Percentiles rank a stretch among this genome's conserved stretches.
Evolutionary conservation across 2,888 invertebrate genomes (phyloP).

Genomic region (Leistus spinibarbis): DNA sequence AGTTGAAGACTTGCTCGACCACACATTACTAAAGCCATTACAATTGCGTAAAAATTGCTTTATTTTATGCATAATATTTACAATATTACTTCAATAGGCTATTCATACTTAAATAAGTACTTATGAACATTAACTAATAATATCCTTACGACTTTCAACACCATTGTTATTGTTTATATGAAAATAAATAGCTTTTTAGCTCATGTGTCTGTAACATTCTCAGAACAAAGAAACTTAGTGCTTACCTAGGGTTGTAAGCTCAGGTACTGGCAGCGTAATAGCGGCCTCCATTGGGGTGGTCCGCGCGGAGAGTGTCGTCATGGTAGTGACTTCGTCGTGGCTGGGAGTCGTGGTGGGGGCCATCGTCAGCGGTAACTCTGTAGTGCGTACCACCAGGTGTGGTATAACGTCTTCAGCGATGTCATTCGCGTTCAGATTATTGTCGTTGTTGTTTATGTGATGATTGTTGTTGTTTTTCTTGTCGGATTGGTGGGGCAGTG

Average conservation of each 20-base stretch:
- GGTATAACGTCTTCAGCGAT: constrained; percentile 58
- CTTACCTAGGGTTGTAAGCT: constrained; percentile 43
- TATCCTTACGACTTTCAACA: too few species aligned
- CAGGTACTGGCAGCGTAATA: constrained; percentile 50
- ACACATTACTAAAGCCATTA: too few species aligned
- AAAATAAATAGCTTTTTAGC: too few species aligned
- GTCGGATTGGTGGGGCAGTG: background rate
- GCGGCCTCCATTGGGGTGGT: constrained; percentile 60
- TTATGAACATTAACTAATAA: too few species aligned
- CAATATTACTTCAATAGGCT: constrained; percentile 4
- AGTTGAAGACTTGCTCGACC: too few species aligned
- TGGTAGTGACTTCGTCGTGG: constrained; percentile 43
- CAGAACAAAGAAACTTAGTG: background rate
- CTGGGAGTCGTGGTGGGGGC: constrained; percentile 37
- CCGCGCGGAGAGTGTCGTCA: constrained; percentile 54
- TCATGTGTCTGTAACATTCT: background rate
- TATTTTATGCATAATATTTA: too few species aligned
- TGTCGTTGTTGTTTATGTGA: constrained; percentile 45
- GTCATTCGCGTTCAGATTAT: constrained; percentile 42
- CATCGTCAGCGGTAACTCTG: constrained; percentile 43
- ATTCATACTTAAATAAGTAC: too few species aligned
- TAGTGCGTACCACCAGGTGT: constrained; percentile 39
- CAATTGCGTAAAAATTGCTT: too few species aligned
- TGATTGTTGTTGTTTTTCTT: constrained; percentile 46
- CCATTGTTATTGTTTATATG: too few species aligned